These are phyloP conservation scores for Atherinosoma microstoma DNA, from an alignment of 2,797 vertebrate species.

Conservation along the genomic window DNA sequence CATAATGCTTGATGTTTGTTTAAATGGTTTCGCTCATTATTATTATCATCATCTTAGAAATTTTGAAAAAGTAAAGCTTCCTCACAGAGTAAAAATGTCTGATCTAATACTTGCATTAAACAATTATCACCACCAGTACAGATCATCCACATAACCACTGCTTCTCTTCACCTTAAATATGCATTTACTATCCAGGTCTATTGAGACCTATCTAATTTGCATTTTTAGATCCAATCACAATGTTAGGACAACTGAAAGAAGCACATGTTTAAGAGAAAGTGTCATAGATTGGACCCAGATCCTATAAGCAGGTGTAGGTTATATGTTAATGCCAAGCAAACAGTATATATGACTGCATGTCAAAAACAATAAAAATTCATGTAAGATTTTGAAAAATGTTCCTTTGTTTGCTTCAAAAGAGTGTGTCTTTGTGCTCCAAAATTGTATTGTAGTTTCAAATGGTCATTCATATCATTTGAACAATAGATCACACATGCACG, in stretches of 20 bases:
- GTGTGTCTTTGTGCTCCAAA: conserved; percentile 40
- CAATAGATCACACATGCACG: conserved; percentile 39
- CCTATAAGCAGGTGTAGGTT: neutral
- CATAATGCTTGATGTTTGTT: too few species aligned
- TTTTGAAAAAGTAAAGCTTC: too few species aligned
- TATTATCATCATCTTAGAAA: too few species aligned
- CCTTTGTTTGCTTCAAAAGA: neutral
- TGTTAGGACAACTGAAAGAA: neutral
- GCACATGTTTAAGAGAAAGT: neutral
- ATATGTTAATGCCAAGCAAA: neutral
- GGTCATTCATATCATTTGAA: conserved; percentile 85
- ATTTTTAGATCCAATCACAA: neutral
- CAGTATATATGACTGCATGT: neutral
- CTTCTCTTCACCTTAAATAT: too few species aligned
- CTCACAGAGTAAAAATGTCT: too few species aligned
- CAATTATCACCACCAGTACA: too few species aligned
- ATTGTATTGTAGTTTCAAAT: conserved; percentile 60
- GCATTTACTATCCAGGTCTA: too few species aligned
- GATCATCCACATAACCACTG: too few species aligned
- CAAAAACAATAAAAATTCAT: neutral
- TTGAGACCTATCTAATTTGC: too few species aligned
- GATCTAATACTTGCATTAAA: too few species aligned
- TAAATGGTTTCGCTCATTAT: too few species aligned
- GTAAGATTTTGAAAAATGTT: neutral
- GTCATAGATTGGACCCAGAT: neutral